Percentiles rank a stretch among this genome's conserved stretches.
Evolutionary conservation across 2,113 vertebrate species (phyloP).

Genomic region (Melanocharis versteri): DNA sequence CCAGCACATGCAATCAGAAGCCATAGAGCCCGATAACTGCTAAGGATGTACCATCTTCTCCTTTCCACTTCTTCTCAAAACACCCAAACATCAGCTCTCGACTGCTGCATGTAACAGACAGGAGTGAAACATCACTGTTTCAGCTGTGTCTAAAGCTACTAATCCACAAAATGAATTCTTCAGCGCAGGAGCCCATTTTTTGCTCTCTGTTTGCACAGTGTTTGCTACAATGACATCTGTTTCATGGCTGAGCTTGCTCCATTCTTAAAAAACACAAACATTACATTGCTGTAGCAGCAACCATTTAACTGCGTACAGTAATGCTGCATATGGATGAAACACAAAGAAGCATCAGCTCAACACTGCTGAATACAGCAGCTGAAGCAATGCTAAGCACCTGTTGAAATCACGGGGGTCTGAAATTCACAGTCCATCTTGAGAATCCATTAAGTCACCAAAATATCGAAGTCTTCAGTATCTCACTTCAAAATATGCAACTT

Average conservation of each 20-base stretch:
- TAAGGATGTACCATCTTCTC: not conserved
- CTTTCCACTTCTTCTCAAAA: not conserved
- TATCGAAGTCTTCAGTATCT: not conserved
- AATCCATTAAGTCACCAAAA: not conserved
- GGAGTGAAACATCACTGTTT: not conserved
- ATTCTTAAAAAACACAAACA: not conserved
- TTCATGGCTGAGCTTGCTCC: not conserved
- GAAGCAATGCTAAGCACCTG: not conserved
- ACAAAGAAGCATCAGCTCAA: not conserved
- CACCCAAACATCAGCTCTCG: accelerated
- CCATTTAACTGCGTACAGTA: not conserved
- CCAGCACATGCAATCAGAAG: not conserved
- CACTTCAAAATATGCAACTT: not conserved
- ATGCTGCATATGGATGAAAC: not conserved
- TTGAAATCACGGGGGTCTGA: not conserved
- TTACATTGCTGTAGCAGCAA: not conserved
- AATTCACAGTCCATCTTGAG: not conserved
- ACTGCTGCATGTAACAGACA: not conserved
- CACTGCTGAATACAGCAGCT: not conserved
- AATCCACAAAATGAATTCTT: not conserved
- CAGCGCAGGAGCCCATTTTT: not conserved
- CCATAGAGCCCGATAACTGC: not conserved
- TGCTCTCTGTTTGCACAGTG: not conserved
- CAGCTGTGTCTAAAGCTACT: not conserved
- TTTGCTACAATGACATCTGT: not conserved